Evolutionary conservation across 2,888 invertebrate genomes (phyloP), one percentile per base, ranked within the genome.

Genomic region (Mechanitis mazaeus): DNA sequence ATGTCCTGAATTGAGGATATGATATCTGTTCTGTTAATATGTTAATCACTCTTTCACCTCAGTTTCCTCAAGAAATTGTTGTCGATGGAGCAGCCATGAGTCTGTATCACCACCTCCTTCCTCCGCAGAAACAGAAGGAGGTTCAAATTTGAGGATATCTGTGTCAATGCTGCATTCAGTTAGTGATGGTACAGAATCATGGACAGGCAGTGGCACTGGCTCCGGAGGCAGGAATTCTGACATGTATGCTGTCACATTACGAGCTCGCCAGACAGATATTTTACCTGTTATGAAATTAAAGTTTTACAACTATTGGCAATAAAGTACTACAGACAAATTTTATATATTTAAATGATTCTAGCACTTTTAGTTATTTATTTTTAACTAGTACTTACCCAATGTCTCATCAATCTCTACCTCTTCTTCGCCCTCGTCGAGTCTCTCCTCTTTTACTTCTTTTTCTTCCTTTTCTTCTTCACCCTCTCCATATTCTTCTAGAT

Each of bases 181-280:
- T 28, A 93, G 75, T 0, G 92, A 92, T 5, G 92, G 91, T 58
- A 91, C 69, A 0, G 94, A 94, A 76, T 94, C 94, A 61, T 92
- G 91, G 3, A 93, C 86, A 0, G 93, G 93, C 50, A 94, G 76
- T 0, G 94, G 93, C 0, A 92, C 87, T 0, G 95, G 93, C 70
- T 94, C 94, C 0, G 93, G 93, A 0, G 95, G 95, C 58, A 95
- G 77, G 67, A 94, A 86, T 56, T 95, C 93, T 2, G 92, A 91
- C 83, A 93, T 92, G 75, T 94, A 95, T 0, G 91, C 87, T 0
- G 93, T 93, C 38, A 95, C 90, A 69, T 92, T 92, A 67, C 94
- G 92, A 0, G 94, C 93, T 3, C 93, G 90, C 95, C 95, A 96
- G 12, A 90, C 90, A 56, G 92, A 90, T 65, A 93, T 71, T 71